Base-by-base conservation (phyloP, 2,797 vertebrate genomes). In the Poecilia wingei region DNA sequence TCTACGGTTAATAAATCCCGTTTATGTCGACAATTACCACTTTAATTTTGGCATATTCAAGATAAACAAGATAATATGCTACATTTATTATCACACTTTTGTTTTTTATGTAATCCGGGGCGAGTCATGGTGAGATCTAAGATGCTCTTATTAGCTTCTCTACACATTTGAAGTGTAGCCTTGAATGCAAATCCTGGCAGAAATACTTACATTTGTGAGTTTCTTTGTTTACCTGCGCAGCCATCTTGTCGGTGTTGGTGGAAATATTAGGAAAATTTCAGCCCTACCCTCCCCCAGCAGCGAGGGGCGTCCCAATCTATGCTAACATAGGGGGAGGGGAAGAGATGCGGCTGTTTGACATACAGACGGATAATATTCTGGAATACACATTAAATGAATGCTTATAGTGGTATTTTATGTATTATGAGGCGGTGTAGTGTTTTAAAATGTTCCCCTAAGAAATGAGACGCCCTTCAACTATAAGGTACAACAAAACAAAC, bases 221-320 rank as follows among this genome's bases (percentile, higher is more conserved):
- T 25, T 73, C 49, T 33, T 73, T 74, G 72, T 74, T 41, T 55
- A 74, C 49, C 31, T 74, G 72, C 33, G 49, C 31, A 55, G 72
- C 49, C 49, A 74, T 74, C 22, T 74, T 55, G 72, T 73, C 33
- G 2, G 8, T 36, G 31, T 73, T 36, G 16, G 9, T 47, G 72
- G 31, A 13, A 51, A 25, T 33, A 51, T 5, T 51, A 5, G 22
- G 66, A 68, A 25, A 36, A 22, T 68, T 41, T 69, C 66, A 41
- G 36, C 8, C 8, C 20, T 4, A 31, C 45, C 45, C 14, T 5
- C 46, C 43, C 47, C 70, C 13, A 10, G 70, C 28, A 49, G 31
- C 9, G 3, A 49, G 70, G 45, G 45, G 16, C 45, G 70, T 46
- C 45, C 45, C 28, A 72, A 49, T 51, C 6, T 72, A 18, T 71